Evolutionary conservation across 2,797 vertebrate species (phyloP).

Genomic region (Sebastes alutus): DNA sequence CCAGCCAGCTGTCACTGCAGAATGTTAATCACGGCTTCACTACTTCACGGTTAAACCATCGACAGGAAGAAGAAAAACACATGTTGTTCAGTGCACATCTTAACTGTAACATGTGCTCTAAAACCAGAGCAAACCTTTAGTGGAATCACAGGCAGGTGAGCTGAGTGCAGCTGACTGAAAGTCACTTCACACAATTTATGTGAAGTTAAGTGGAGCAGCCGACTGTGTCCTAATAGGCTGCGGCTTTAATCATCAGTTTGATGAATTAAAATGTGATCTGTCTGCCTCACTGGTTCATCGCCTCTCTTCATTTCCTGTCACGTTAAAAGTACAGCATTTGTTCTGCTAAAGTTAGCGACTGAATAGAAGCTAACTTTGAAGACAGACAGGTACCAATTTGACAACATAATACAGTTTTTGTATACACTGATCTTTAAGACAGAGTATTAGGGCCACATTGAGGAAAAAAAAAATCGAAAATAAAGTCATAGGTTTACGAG

Average conservation of each 20-base stretch:
- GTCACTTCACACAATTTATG: not conserved
- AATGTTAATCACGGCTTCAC: not conserved
- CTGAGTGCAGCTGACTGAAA: not conserved
- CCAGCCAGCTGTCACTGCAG: slow-evolving; percentile 7
- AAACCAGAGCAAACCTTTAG: not conserved
- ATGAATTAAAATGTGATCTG: slow-evolving; percentile 32
- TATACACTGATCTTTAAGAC: no score
- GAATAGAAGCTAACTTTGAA: no score
- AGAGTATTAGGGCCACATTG: no score
- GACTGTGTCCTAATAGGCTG: slow-evolving; percentile 16
- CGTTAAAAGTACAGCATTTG: not conserved
- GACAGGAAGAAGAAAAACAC: not conserved
- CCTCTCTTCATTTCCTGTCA: slow-evolving; percentile 29
- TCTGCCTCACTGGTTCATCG: slow-evolving; percentile 14
- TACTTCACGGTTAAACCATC: not conserved
- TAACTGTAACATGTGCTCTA: not conserved
- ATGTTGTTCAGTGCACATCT: not conserved
- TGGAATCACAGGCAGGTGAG: not conserved
- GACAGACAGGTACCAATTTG: not conserved
- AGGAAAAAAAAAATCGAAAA: no score
- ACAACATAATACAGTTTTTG: not conserved
- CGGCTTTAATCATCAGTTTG: slow-evolving; percentile 43
- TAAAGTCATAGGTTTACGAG: no score
- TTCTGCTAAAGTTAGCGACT: not conserved
- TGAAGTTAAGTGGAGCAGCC: slow-evolving; percentile 12